Evolutionary conservation across 2,797 vertebrate genomes (phyloP).

Genomic region (Sebastes kiyomatsui): DNA sequence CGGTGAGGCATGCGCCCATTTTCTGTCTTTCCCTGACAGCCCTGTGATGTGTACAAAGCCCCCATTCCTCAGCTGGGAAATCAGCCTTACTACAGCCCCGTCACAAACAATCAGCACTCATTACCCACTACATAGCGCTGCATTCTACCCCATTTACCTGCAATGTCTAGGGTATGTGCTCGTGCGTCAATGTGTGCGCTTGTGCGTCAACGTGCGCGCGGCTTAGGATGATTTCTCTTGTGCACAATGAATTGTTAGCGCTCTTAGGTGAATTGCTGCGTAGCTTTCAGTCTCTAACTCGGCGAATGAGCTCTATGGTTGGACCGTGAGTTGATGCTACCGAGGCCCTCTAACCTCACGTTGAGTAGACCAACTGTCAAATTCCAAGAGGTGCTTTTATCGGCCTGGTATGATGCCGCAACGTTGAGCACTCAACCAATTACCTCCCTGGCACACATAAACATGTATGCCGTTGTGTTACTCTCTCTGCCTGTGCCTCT

Average conservation of each 20-base stretch:
- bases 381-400: constrained; percentile 64
- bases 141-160: constrained; percentile 74
- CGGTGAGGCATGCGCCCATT: constrained; percentile 70
- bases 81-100: constrained; percentile 77
- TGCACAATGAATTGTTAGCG: constrained; percentile 40
- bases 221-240: constrained; percentile 46
- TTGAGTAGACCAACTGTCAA: constrained; percentile 52
- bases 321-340: constrained; percentile 16
- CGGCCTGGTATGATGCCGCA: constrained; percentile 14
- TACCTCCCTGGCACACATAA: constrained; percentile 55
- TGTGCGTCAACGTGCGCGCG: background rate
- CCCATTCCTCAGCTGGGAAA: constrained; percentile 79
- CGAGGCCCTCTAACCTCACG: constrained; percentile 44
- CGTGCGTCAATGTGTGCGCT: background rate
- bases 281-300: constrained; percentile 39
- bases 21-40: constrained; percentile 76
- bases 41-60: constrained; percentile 74
- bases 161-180: constrained; percentile 31
- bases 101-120: constrained; percentile 81
- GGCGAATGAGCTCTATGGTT: constrained; percentile 41
- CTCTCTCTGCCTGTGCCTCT: constrained; percentile 40
- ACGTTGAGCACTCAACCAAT: constrained; percentile 65
- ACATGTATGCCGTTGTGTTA: constrained; percentile 36
- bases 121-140: constrained; percentile 68
- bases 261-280: constrained; percentile 38